These are phyloP conservation scores for Chelon labrosus DNA, from an alignment of 2,797 vertebrate species.

Conservation along the genomic window DNA sequence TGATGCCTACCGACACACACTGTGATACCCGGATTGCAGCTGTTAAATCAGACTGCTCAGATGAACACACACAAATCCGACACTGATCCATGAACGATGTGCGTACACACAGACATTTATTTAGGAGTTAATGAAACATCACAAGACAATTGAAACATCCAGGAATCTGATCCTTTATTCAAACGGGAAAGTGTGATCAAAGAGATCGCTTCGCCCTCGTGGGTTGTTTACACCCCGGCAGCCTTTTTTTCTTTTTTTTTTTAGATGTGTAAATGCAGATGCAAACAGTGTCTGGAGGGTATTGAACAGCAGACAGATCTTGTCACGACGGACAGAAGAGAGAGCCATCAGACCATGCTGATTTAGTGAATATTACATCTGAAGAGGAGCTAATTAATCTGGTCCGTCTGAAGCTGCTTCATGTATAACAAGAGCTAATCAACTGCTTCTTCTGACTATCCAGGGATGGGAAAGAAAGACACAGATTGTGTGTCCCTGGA, in stretches of 20 bases:
- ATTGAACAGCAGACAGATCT: constrained; percentile 73
- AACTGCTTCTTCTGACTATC: constrained; percentile 55
- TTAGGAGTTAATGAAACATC: constrained; percentile 64
- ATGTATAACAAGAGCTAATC: constrained; percentile 62
- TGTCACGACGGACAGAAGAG: constrained; percentile 61
- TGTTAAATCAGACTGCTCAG: background rate
- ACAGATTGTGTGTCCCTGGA: constrained; percentile 19
- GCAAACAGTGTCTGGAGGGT: constrained; percentile 57
- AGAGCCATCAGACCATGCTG: constrained; percentile 57
- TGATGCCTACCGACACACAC: background rate
- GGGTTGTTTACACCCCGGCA: constrained; percentile 53
- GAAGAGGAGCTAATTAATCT: constrained; percentile 79
- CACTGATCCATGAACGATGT: constrained; percentile 36
- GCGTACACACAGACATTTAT: constrained; percentile 33
- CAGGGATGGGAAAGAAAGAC: constrained; percentile 29
- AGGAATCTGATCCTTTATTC: constrained; percentile 63
- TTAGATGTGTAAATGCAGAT: constrained; percentile 64
- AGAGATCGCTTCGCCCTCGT: constrained; percentile 35
- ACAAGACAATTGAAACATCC: constrained; percentile 56
- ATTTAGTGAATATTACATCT: constrained; percentile 83
- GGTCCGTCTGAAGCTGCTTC: constrained; percentile 61
- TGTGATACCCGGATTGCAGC: constrained; percentile 10
- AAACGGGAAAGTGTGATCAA: constrained; percentile 67
- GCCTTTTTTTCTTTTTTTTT: constrained; percentile 43
- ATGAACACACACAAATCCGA: constrained; percentile 13